Evolutionary conservation across 2,113 vertebrate genomes (phyloP), one percentile per base, ranked within the genome.

Genomic region (Atractosteus spatula): DNA sequence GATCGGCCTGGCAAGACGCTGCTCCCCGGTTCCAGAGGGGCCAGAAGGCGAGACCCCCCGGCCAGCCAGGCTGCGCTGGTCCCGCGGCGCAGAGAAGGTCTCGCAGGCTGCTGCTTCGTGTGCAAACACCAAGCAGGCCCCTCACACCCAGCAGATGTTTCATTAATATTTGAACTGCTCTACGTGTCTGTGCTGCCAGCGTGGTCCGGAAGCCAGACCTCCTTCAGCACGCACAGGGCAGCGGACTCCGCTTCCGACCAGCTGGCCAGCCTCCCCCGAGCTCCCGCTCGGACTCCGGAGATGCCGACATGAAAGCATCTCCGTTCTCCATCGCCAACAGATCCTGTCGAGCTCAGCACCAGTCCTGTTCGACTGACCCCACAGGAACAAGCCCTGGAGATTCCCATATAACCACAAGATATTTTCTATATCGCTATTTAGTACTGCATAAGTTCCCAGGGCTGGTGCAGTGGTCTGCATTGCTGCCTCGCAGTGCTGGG

Each of bases 21-120:
- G 10, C 13, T 42, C 56, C 3, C 70, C 67, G 75, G 78, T 81
- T 81, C 79, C 47, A 61, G 62, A 69, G 71, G 14, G 66, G 54
- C 68, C 56, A 62, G 6, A 17, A 41, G 3, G 66, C 16, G 66
- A 4, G 17, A 43, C 41, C 63, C 42, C 10, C 63, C 3, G 8
- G 62, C 16, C n/a, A 1, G 3, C 55, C 14, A 51, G 29, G 55
- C 41, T 44, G 55, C 56, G 64, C 47, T 59, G 56, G 56, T 8
- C 12, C 66, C 17, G 3, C 43, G 8, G 7, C 43, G 10, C 17
- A 56, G 16, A 59, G 13, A 57, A 29, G 41, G 16, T 41, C 13
- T 16, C 11, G 7, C 3, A 8, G 47, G 13, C 44, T 63, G 47
- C 29, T 6, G 44, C 41, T 14, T 7, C 44, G 29, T 62, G 61